phyloP scores from a whole-genome alignment of 2,797 vertebrate species.

The Buceros bicornis region DNA sequence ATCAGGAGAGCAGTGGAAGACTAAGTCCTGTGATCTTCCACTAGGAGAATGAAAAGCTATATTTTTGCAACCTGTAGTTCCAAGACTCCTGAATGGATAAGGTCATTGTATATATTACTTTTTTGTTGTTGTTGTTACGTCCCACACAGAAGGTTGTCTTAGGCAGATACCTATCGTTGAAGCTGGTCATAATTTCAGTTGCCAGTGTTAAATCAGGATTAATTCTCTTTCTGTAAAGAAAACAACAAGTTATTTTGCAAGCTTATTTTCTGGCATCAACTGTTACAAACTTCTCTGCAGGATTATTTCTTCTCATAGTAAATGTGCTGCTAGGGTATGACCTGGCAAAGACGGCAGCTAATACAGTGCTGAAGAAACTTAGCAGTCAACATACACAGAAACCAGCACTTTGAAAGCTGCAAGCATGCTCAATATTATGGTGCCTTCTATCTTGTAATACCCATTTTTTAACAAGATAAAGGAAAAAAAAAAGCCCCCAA shows the following conservation, averaged over 20 bases:
- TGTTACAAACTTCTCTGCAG: neutral
- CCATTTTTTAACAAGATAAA: neutral
- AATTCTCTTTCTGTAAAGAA: neutral
- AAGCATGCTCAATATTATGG: neutral
- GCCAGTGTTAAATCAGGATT: neutral
- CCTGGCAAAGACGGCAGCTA: neutral
- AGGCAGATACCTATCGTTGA: neutral
- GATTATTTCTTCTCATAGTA: neutral
- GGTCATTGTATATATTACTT: neutral
- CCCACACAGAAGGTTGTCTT: neutral
- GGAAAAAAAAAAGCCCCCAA: neutral
- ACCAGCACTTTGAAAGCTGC: neutral
- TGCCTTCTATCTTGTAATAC: neutral
- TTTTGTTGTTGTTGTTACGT: neutral
- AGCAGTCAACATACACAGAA: neutral
- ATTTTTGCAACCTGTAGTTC: neutral
- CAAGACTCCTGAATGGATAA: neutral
- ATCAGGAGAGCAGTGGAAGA: neutral
- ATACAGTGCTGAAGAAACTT: neutral
- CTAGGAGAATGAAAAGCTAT: neutral
- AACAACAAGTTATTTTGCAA: neutral
- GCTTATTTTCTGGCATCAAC: neutral
- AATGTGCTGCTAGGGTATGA: neutral
- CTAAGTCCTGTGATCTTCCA: neutral
- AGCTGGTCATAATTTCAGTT: neutral